phyloP scores from a whole-genome alignment of 2,888 invertebrate species.

The Girardia tigrina region DNA sequence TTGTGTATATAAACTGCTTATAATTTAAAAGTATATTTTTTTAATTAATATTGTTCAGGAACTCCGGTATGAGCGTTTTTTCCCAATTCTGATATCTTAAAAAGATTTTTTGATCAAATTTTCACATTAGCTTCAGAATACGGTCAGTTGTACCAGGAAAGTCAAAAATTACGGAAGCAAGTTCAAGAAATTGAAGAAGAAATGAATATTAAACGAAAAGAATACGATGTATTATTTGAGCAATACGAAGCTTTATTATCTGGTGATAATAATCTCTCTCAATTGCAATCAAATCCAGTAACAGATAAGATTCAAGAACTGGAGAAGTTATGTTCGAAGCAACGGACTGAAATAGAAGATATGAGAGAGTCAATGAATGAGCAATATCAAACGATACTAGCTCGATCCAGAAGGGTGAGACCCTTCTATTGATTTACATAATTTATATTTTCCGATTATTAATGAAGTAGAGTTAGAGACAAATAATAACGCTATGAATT shows the following conservation, averaged over 20 bases:
- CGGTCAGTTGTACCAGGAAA: slow-evolving; percentile 4
- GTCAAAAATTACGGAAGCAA: slow-evolving; percentile 1
- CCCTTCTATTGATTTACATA: no score
- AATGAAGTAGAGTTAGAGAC: no score
- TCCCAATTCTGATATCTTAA: no score
- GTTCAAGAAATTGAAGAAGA: slow-evolving; percentile 11
- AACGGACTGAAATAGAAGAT: background rate
- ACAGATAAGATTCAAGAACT: background rate
- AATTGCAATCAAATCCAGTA: background rate
- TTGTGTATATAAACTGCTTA: no score
- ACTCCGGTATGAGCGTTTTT: no score
- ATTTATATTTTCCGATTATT: no score
- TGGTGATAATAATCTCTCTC: background rate
- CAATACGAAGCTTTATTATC: background rate
- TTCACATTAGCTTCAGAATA: background rate
- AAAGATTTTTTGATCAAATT: no score
- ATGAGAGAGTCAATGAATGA: background rate
- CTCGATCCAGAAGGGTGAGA: background rate
- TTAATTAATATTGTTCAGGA: no score
- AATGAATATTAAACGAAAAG: background rate
- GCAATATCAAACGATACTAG: background rate
- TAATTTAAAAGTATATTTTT: no score
- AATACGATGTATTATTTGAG: background rate
- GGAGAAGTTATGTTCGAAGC: background rate
- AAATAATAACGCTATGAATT: no score